These are phyloP conservation scores for Drosophila multiciliata DNA, from an alignment of 2,888 invertebrate species.

Conservation along the genomic window DNA sequence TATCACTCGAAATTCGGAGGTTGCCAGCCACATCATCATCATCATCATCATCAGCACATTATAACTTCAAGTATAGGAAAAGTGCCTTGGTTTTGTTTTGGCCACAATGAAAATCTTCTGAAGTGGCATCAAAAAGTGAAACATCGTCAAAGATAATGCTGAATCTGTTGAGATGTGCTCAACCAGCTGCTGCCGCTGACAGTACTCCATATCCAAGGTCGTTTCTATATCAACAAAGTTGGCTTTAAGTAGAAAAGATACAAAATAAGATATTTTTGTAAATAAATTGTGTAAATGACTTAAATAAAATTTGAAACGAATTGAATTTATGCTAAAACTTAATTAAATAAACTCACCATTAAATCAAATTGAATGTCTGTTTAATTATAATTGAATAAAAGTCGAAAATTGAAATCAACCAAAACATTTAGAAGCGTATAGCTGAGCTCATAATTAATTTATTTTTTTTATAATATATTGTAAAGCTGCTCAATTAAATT, in stretches of 20 bases:
- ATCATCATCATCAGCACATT: slow-evolving; percentile 35
- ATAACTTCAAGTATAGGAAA: slow-evolving; percentile 33
- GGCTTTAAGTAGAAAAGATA: not conserved
- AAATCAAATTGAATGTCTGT: slow-evolving; percentile 6
- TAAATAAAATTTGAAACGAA: not conserved
- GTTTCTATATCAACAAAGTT: slow-evolving; percentile 24
- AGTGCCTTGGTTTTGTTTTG: slow-evolving; percentile 45
- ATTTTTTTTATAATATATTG: not conserved
- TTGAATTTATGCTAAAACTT: slow-evolving; percentile 2
- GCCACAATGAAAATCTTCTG: slow-evolving; percentile 34
- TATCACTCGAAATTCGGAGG: slow-evolving; percentile 54
- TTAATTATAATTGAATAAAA: slow-evolving; percentile 5
- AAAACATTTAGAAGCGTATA: not conserved
- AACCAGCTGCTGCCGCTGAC: slow-evolving; percentile 6
- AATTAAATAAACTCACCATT: slow-evolving; percentile 5
- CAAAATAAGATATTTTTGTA: not conserved
- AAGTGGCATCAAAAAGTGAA: slow-evolving; percentile 42
- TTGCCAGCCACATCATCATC: slow-evolving; percentile 18
- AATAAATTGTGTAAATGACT: not conserved
- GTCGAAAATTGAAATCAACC: slow-evolving; percentile 20
- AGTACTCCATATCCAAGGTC: slow-evolving; percentile 8
- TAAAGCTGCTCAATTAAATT: not conserved
- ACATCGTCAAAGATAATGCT: slow-evolving; percentile 30
- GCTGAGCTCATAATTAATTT: not conserved
- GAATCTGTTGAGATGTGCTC: slow-evolving; percentile 2